Evolutionary conservation across 1,140 invertebrate genomes (phyloP).

Genomic region (Zaprionus nigranus): DNA sequence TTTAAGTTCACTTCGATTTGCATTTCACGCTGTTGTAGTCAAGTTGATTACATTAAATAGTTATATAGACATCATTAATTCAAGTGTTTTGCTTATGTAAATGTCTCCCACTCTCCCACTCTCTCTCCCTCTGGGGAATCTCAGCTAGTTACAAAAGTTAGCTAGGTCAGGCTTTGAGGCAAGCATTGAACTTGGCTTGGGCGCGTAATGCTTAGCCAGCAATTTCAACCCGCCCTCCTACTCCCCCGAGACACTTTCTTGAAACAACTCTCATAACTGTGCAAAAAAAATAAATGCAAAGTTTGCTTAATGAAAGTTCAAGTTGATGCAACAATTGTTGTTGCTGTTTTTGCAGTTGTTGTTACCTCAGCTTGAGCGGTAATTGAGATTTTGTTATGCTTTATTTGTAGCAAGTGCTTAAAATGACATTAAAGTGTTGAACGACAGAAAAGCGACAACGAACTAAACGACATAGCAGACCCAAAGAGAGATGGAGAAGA

Average conservation of each 20-base stretch:
- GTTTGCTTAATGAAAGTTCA: slow-evolving; percentile 58
- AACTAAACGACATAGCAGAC: neutral
- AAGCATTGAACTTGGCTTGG: slow-evolving; percentile 60
- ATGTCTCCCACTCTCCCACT: neutral
- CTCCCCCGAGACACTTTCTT: neutral
- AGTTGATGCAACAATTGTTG: slow-evolving; percentile 44
- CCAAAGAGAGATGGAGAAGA: neutral
- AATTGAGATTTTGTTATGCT: slow-evolving; percentile 34
- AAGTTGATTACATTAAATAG: slow-evolving; percentile 26
- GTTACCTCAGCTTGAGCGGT: slow-evolving; percentile 31
- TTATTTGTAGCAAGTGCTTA: slow-evolving; percentile 72
- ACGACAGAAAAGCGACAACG: slow-evolving; percentile 12
- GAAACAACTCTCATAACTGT: slow-evolving; percentile 12
- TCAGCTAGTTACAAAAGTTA: slow-evolving; percentile 40
- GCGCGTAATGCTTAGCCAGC: slow-evolving; percentile 15
- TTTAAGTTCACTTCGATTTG: slow-evolving; percentile 18
- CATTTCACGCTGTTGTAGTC: slow-evolving; percentile 1
- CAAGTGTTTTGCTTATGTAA: slow-evolving; percentile 35
- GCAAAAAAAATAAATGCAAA: slow-evolving; percentile 52
- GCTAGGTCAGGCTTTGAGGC: slow-evolving; percentile 52
- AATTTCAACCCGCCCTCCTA: neutral
- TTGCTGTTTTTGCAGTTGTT: slow-evolving; percentile 26
- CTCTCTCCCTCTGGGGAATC: slow-evolving; percentile 8
- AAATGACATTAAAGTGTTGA: slow-evolving; percentile 53
- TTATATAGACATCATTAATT: slow-evolving; percentile 30